Evolutionary conservation across 1,140 invertebrate species (phyloP).

Genomic region (Hestina assimilis): DNA sequence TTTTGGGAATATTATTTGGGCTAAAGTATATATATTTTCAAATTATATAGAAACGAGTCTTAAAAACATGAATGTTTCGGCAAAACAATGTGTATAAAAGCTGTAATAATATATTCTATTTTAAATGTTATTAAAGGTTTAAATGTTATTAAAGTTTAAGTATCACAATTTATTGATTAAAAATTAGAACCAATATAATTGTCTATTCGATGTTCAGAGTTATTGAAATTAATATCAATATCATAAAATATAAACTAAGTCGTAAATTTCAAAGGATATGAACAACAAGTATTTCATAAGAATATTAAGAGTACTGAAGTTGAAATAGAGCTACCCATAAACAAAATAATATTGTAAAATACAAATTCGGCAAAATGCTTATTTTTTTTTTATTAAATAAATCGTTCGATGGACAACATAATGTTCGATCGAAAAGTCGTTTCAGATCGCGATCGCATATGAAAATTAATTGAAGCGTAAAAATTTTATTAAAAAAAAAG

Average conservation of each 20-base stretch:
- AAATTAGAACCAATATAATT: not conserved
- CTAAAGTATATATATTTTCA: not conserved
- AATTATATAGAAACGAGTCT: too few relatives aligned
- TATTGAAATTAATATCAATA: not conserved
- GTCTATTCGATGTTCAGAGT: not conserved
- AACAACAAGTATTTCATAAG: not conserved
- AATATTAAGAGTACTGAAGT: not conserved
- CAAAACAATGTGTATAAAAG: not conserved
- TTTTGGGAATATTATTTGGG: not conserved
- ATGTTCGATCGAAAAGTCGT: conserved; percentile 15
- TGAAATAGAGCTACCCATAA: not conserved
- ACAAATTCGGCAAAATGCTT: not conserved
- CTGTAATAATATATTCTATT: not conserved
- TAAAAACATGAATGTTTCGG: not conserved
- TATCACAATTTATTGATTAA: not conserved
- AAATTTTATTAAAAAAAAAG: too few relatives aligned
- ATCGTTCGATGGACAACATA: conserved; percentile 17
- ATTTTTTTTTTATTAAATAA: conserved; percentile 2
- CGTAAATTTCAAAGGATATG: not conserved
- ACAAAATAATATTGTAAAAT: not conserved
- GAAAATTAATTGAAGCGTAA: conserved; percentile 1
- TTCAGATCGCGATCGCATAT: conserved; percentile 4
- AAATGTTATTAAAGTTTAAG: too few relatives aligned
- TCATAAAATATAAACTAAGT: not conserved
- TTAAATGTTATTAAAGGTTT: too few relatives aligned